Percentiles rank a stretch among this genome's conserved stretches.
Conservation (phyloP, 2,888 invertebrate species). For the Trichogramma dendrolimi region DNA sequence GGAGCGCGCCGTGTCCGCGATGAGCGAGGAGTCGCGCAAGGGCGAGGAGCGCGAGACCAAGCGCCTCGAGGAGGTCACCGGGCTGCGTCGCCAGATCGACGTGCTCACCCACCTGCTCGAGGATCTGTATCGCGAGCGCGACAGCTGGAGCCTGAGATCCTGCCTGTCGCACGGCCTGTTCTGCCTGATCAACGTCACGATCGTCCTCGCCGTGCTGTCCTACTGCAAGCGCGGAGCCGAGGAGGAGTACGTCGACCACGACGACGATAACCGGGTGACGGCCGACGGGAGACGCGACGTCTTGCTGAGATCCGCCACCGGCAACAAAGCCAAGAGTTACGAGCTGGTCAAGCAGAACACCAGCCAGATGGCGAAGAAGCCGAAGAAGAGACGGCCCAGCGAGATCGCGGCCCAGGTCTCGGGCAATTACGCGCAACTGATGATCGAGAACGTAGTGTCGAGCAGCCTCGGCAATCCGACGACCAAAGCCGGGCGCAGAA, state of each 20-base stretch:
- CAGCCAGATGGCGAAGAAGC: slow-evolving; percentile 50
- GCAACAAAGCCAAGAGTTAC: slow-evolving; percentile 29
- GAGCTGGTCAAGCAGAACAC: slow-evolving; percentile 29
- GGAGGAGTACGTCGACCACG: slow-evolving; percentile 45
- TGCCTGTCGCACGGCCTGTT: slow-evolving; percentile 55
- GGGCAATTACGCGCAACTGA: slow-evolving; percentile 59
- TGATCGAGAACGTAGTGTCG: slow-evolving; percentile 54
- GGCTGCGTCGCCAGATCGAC: slow-evolving; percentile 63
- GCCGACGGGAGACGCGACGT: not conserved
- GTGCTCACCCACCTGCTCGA: slow-evolving; percentile 62
- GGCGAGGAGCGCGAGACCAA: slow-evolving; percentile 72
- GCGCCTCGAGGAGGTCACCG: slow-evolving; percentile 72
- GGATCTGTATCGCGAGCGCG: slow-evolving; percentile 60
- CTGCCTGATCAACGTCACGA: slow-evolving; percentile 54
- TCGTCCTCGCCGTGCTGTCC: slow-evolving; percentile 56
- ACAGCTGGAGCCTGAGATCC: slow-evolving; percentile 62
- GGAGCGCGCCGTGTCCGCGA: slow-evolving; percentile 70
- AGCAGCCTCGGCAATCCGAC: slow-evolving; percentile 46
- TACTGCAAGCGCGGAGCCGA: slow-evolving; percentile 50
- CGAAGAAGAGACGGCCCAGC: slow-evolving; percentile 66
- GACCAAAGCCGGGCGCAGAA: slow-evolving; percentile 50
- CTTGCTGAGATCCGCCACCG: not conserved
- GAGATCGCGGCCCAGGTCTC: slow-evolving; percentile 57
- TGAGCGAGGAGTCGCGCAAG: slow-evolving; percentile 68
- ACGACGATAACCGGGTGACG: not conserved